Base-by-base conservation (phyloP, 1,140 invertebrate species). In the Lepidotrigona ventralis region DNA sequence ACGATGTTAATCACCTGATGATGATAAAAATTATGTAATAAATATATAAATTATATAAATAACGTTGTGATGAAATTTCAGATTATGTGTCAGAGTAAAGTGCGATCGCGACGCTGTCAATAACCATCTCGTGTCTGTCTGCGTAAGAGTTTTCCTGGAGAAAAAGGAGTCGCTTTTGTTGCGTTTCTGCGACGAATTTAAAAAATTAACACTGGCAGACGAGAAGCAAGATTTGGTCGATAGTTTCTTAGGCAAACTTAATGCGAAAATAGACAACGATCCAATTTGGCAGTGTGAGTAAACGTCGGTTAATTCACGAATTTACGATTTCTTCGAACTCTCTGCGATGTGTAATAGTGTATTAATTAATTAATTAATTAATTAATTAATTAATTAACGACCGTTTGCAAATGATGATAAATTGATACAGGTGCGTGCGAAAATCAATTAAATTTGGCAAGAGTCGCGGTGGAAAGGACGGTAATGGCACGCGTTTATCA, bases 401-500 rank as follows among this genome's bases (percentile, higher is more conserved):
- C 39, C 12, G 8, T 29, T 21, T 21, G 26, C 21, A 66, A 33
- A 66, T 21, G 2, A 66, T 3, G 33, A 33, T n/a, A n/a, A n/a
- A n/a, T 66, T 66, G 2, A 46, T 70, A 46, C 85, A 96, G 96
- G 94, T 87, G 96, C 96, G 58, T 96, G 95, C 81, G 93, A 95
- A 54, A 94, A 93, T 85, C 97, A 98, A 90, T 85, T 98, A 14
- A 96, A 97, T 83, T 95, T 95, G 70, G 96, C 95, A 1, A 95
- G 96, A 91, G 95, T 95, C 83, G 97, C 98, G 0, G 96, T 98
- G 71, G 98, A 99, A 91, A 95, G 97, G 56, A 96, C 96, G 17
- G 95, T 98, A 2, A 98, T 99, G 95, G 97, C 97, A 46, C 95
- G 97, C 33, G 97, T 99, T 60, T 99, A 99, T 94, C 96, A 96